These are phyloP conservation scores for Trachymyrmex septentrionalis DNA, from an alignment of 1,140 invertebrate genomes.

Conservation along the genomic window DNA sequence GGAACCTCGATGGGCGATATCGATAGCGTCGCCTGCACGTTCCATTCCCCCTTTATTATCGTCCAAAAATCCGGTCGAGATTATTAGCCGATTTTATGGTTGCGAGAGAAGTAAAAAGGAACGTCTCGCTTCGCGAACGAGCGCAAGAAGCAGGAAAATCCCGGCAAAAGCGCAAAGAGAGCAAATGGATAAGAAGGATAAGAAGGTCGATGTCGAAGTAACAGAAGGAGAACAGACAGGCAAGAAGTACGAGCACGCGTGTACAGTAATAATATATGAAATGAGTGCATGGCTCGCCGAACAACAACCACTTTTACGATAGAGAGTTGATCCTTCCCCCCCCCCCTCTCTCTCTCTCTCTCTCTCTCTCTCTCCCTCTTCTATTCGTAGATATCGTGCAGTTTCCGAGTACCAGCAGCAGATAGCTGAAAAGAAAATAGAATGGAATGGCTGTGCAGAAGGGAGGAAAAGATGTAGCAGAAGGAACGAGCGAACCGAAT, in stretches of 20 bases:
- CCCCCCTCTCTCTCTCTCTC: neutral
- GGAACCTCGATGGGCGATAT: slow-evolving; percentile 25
- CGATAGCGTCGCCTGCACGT: slow-evolving; percentile 54
- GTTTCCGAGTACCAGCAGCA: slow-evolving; percentile 50
- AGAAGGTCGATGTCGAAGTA: neutral
- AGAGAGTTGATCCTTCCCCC: neutral
- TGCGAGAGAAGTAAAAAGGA: slow-evolving; percentile 68
- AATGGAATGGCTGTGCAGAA: slow-evolving; percentile 23
- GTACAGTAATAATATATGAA: slow-evolving; percentile 59
- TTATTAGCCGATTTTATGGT: slow-evolving; percentile 72
- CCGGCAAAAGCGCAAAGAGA: slow-evolving; percentile 6
- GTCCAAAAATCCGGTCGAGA: slow-evolving; percentile 63
- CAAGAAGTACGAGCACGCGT: slow-evolving; percentile 24
- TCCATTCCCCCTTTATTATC: slow-evolving; percentile 51
- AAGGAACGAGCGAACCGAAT: slow-evolving; percentile 2
- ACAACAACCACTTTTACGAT: slow-evolving; percentile 72
- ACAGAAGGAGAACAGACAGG: slow-evolving; percentile 7
- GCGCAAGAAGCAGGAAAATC: neutral
- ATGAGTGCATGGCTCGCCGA: slow-evolving; percentile 54
- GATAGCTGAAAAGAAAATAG: slow-evolving; percentile 63
- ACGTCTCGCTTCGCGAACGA: slow-evolving; percentile 36
- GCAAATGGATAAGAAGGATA: neutral
- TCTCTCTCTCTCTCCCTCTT: neutral
- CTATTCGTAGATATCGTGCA: slow-evolving; percentile 56
- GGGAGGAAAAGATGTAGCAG: neutral